Conservation (phyloP, 2,797 vertebrate genomes). For the Anomalospiza imberbis region DNA sequence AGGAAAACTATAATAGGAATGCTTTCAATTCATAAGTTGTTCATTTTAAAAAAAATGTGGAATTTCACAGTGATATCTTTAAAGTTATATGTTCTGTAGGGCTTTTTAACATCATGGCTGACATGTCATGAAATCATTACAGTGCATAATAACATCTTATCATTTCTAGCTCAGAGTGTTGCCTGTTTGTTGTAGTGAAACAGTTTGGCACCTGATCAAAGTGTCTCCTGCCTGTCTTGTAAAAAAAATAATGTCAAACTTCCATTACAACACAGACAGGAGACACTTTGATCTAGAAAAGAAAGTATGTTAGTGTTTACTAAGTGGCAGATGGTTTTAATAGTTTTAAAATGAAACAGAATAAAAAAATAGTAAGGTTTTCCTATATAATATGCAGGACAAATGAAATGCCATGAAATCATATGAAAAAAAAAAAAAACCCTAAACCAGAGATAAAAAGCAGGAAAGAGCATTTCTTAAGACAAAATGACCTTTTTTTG, state of each 20-base stretch:
- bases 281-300: slow-evolving; percentile 64
- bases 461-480: neutral
- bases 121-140: slow-evolving; percentile 30
- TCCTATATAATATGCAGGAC: neutral
- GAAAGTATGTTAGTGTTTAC: slow-evolving; percentile 61
- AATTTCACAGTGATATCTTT: neutral
- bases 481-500: neutral
- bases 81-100: neutral
- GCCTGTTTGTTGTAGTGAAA: slow-evolving; percentile 55
- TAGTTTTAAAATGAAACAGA: slow-evolving; percentile 52
- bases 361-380: neutral
- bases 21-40: neutral
- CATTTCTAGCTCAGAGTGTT: slow-evolving; percentile 45
- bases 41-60: neutral
- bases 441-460: neutral
- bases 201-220: slow-evolving; percentile 60
- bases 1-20: neutral
- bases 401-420: neutral
- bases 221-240: slow-evolving; percentile 51
- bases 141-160: slow-evolving; percentile 7
- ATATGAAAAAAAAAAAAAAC: neutral
- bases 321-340: slow-evolving; percentile 61
- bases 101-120: neutral
- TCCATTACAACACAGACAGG: slow-evolving; percentile 43
- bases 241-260: slow-evolving; percentile 48